Evolutionary conservation across 92 coral and sea anemone species (phyloP), one percentile per base, ranked within the genome.

Genomic region (Epizoanthus rinbou): DNA sequence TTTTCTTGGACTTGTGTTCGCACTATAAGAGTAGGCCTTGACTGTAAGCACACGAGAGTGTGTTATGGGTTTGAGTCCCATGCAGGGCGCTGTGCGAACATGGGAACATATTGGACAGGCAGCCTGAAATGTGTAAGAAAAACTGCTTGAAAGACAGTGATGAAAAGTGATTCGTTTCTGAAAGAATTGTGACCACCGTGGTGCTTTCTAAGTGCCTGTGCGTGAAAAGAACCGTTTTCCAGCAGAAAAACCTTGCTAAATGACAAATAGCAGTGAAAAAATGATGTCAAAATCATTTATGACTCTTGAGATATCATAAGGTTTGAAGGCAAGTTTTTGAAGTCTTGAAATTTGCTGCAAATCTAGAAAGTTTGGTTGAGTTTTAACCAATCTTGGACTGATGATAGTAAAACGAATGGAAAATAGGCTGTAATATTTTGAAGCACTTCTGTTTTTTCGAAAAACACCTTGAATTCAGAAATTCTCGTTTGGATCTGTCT

Each of bases 1-100:
- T n/a, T n/a, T n/a, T n/a, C n/a, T 60, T 60, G 65, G 65, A 60
- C 24, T 60, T 60, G 65, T 60, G 65, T 60, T 60, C 65, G 17
- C 65, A 60, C 65, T 60, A 3, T 60, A 7, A 17, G 23, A 14
- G 14, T 0, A 60, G 24, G 65, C 65, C 65, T 60, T 60, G 65
- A 3, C 65, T 60, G 65, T 60, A 60, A 18, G 65, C 14, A 60
- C 65, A 60, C 65, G 4, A 19, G 24, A 60, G 65, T 60, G 65
- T 60, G 65, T 60, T 60, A 60, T 60, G 65, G 39, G 39, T 35
- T 35, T 35, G 39, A 35, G 39, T 35, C 39, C 39, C 39, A 35
- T 35, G 39, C 39, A 35, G 39, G 39, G 39, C 39, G 39, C 39
- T 35, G 39, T 35, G 39, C 39, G 39, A 35, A 56, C 59, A 60